Conservation (phyloP, 2,888 invertebrate species). For the Lithophane semibrunnea region DNA sequence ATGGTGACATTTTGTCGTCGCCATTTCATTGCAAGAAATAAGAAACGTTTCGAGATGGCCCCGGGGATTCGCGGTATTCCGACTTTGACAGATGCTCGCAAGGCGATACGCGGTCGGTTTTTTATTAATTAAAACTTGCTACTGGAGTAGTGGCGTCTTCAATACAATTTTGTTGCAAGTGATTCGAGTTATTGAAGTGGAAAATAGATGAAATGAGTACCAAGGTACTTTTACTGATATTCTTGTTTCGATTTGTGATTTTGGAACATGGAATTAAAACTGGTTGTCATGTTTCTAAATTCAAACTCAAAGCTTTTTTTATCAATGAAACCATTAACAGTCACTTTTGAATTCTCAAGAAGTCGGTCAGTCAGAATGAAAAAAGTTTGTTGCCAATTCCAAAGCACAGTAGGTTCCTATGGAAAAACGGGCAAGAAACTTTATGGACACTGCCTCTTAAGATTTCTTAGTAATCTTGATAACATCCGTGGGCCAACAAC, state of each 20-base stretch:
- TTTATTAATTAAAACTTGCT: constrained; percentile 39
- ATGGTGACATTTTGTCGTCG: constrained; percentile 41
- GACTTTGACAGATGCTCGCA: constrained; percentile 54
- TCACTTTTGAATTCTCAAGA: neutral
- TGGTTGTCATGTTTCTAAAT: neutral
- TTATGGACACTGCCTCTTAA: neutral
- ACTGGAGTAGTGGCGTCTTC: constrained; percentile 3
- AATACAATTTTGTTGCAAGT: constrained; percentile 1
- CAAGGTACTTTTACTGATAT: neutral
- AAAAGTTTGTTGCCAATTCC: neutral
- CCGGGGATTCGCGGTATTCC: constrained; percentile 34
- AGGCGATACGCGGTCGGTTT: constrained; percentile 30
- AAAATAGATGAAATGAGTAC: constrained; percentile 4
- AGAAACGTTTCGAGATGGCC: constrained; percentile 33
- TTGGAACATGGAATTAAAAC: neutral
- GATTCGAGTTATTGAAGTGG: constrained; percentile 1
- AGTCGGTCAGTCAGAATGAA: neutral
- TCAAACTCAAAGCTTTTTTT: neutral
- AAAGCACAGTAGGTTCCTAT: neutral
- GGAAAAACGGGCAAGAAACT: neutral
- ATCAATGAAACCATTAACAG: neutral
- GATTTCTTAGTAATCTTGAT: neutral
- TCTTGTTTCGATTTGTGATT: neutral
- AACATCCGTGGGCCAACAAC: neutral
- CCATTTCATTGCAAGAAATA: constrained; percentile 52